phyloP scores from a whole-genome alignment of 2,888 invertebrate genomes.

The Phortica okadai region DNA sequence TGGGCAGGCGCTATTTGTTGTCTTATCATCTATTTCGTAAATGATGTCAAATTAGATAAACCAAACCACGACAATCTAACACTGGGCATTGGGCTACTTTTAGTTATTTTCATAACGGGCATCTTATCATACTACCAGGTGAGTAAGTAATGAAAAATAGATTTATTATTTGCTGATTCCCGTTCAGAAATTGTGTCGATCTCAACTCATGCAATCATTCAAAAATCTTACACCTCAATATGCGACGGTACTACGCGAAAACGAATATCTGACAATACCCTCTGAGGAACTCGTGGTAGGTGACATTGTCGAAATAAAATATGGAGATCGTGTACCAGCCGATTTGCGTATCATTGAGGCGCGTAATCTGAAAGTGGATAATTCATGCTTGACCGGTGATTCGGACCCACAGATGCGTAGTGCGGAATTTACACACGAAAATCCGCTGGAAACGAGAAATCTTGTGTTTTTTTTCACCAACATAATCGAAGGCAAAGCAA shows the following conservation, averaged over 20 bases:
- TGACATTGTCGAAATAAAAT: slow-evolving; percentile 98
- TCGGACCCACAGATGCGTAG: slow-evolving; percentile 94
- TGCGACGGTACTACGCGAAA: slow-evolving; percentile 94
- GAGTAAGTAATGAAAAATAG: slow-evolving; percentile 50
- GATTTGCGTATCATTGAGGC: slow-evolving; percentile 96
- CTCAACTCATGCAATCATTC: slow-evolving; percentile 98
- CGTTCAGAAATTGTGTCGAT: slow-evolving; percentile 76
- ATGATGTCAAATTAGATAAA: slow-evolving; percentile 81
- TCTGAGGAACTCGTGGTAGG: slow-evolving; percentile 96
- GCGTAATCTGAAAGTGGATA: slow-evolving; percentile 96
- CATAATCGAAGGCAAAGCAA: slow-evolving; percentile 92
- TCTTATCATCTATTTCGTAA: slow-evolving; percentile 95
- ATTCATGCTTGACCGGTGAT: slow-evolving; percentile 95
- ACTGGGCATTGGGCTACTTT: slow-evolving; percentile 90
- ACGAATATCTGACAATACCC: slow-evolving; percentile 91
- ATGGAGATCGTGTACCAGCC: slow-evolving; percentile 98
- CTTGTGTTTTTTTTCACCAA: slow-evolving; percentile 96
- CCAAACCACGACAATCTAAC: neutral
- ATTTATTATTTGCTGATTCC: neutral
- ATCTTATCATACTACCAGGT: slow-evolving; percentile 99
- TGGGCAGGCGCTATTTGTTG: slow-evolving; percentile 98
- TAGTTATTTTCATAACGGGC: slow-evolving; percentile 97
- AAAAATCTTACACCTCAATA: slow-evolving; percentile 97
- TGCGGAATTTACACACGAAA: slow-evolving; percentile 92
- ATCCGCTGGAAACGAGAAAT: slow-evolving; percentile 95